Percentiles rank a stretch among this genome's conserved stretches.
phyloP scores from a whole-genome alignment of 2,888 invertebrate species.

The Drosophila formosana region DNA sequence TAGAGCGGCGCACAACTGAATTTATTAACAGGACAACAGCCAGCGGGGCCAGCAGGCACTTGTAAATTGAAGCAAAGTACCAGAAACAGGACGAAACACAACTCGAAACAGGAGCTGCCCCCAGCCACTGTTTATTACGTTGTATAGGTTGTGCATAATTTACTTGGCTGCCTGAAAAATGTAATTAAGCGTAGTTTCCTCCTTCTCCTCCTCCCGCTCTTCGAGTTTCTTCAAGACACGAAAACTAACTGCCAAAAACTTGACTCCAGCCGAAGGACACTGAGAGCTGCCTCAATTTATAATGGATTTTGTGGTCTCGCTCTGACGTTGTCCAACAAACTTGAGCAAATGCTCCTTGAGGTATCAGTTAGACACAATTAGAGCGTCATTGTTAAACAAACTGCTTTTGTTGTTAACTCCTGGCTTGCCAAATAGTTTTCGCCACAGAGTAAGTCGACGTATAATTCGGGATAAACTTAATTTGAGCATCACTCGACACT shows the following conservation, averaged over 20 bases:
- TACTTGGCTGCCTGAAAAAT: conserved; percentile 67
- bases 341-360: neutral
- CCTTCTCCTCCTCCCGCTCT: neutral
- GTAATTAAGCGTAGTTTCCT: conserved; percentile 69
- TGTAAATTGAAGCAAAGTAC: conserved; percentile 49
- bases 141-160: conserved; percentile 76
- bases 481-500: conserved; percentile 34
- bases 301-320: conserved; percentile 48
- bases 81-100: conserved; percentile 4
- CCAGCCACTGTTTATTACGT: conserved; percentile 68
- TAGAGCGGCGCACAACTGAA: conserved; percentile 67
- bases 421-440: neutral
- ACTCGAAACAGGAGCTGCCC: conserved; percentile 25
- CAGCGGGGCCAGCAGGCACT: conserved; percentile 47
- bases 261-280: conserved; percentile 12
- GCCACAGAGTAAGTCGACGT: neutral
- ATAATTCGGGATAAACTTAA: conserved; percentile 29
- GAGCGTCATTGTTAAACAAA: neutral
- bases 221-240: conserved; percentile 16
- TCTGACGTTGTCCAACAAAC: neutral
- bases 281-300: conserved; percentile 60
- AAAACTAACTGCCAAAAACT: conserved; percentile 41
- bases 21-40: conserved; percentile 70
- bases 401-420: neutral
- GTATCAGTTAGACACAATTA: conserved; percentile 6